A percentile compares a stretch with the other conserved stretches of the same genome.
phyloP scores from a whole-genome alignment of 2,888 invertebrate species.

The Mythimna loreyi region DNA sequence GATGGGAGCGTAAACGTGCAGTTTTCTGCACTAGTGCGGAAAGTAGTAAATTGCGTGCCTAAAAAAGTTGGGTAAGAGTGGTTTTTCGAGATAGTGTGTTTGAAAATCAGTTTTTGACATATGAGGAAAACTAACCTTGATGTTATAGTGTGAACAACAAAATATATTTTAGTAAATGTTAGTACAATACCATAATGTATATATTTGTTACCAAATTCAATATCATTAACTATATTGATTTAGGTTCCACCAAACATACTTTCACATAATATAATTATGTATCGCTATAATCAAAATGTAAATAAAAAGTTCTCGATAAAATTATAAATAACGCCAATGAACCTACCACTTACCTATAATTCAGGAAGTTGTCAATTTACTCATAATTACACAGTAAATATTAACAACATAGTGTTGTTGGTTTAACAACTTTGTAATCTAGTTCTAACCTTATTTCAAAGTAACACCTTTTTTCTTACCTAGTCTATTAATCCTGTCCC shows the following conservation, averaged over 20 bases:
- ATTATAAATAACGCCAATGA: conserved; percentile 12
- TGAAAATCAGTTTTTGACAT: no score
- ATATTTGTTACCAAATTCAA: no score
- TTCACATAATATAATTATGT: not conserved
- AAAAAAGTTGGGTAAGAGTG: no score
- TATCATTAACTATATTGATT: not conserved
- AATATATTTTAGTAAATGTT: not conserved
- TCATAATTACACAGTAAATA: conserved; percentile 21
- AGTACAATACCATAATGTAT: not conserved
- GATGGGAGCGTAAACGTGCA: no score
- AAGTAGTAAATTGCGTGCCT: no score
- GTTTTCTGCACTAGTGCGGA: no score
- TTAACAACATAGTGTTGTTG: conserved; percentile 12
- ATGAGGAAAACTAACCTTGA: no score
- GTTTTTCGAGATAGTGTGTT: no score
- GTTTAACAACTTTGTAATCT: conserved; percentile 11
- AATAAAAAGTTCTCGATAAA: conserved; percentile 30
- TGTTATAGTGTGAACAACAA: no score
- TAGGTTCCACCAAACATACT: not conserved
- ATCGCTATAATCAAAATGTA: conserved; percentile 1
- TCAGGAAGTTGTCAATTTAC: conserved; percentile 43
- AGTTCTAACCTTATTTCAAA: not conserved
- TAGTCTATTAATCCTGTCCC: no score
- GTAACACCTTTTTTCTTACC: not conserved
- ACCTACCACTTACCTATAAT: conserved; percentile 11